These are phyloP conservation scores for Drosophila oshimai DNA, from an alignment of 1,140 invertebrate species.

Conservation along the genomic window DNA sequence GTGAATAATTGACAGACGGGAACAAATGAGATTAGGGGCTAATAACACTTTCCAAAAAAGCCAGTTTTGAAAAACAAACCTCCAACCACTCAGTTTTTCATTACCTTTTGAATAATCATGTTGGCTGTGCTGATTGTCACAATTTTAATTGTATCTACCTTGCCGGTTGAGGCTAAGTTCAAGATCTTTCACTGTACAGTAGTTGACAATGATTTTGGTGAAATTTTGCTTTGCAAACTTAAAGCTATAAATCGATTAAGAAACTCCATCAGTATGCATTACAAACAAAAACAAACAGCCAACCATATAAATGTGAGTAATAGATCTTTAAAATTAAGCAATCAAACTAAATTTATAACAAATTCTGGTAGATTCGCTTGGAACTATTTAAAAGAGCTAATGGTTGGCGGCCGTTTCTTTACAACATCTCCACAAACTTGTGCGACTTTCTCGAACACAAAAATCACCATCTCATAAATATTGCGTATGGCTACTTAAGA, in stretches of 20 bases:
- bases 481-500: neutral
- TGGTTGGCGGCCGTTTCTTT: slow-evolving; percentile 1
- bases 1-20: no score
- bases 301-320: neutral
- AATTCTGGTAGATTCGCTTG: neutral
- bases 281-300: neutral
- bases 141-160: neutral
- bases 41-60: no score
- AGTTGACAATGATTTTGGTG: neutral
- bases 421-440: neutral
- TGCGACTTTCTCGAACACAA: neutral
- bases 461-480: neutral
- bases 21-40: no score
- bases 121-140: neutral
- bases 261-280: neutral
- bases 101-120: neutral
- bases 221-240: neutral
- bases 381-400: slow-evolving; percentile 1
- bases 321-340: neutral
- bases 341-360: neutral
- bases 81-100: no score
- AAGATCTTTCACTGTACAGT: neutral
- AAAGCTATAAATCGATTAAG: neutral
- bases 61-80: no score
- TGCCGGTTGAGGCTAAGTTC: neutral